These are phyloP conservation scores for Phorcus lineatus DNA, from an alignment of 2,888 invertebrate genomes.

Conservation along the genomic window DNA sequence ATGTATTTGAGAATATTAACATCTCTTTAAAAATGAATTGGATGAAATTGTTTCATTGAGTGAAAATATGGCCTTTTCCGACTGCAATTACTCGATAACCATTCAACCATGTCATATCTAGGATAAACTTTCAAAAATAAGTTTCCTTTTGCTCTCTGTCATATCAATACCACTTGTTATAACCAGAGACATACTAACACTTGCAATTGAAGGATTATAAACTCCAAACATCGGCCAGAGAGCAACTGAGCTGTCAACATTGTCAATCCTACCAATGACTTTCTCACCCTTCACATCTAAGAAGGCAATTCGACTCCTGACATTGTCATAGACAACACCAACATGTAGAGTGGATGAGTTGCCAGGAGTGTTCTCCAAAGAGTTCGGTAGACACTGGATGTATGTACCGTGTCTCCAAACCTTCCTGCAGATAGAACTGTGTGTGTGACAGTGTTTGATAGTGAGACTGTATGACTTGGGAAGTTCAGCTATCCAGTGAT, in stretches of 20 bases:
- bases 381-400: neutral
- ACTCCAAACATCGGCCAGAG: constrained; percentile 2
- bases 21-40: too few relatives aligned
- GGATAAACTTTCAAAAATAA: neutral
- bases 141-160: neutral
- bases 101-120: too few relatives aligned
- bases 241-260: neutral
- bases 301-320: neutral
- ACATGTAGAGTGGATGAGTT: neutral
- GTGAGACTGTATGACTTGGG: neutral
- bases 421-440: neutral
- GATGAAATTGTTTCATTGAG: too few relatives aligned
- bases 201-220: neutral
- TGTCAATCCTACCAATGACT: neutral
- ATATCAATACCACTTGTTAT: neutral
- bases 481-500: neutral
- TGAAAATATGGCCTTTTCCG: too few relatives aligned
- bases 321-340: neutral
- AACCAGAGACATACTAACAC: neutral
- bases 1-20: too few relatives aligned
- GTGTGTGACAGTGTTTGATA: neutral
- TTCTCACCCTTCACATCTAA: neutral
- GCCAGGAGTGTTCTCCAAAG: neutral
- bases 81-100: too few relatives aligned
- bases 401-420: neutral